These are phyloP conservation scores for Puma concolor DNA, from an alignment of 2,113 vertebrate species.

Conservation along the genomic window DNA sequence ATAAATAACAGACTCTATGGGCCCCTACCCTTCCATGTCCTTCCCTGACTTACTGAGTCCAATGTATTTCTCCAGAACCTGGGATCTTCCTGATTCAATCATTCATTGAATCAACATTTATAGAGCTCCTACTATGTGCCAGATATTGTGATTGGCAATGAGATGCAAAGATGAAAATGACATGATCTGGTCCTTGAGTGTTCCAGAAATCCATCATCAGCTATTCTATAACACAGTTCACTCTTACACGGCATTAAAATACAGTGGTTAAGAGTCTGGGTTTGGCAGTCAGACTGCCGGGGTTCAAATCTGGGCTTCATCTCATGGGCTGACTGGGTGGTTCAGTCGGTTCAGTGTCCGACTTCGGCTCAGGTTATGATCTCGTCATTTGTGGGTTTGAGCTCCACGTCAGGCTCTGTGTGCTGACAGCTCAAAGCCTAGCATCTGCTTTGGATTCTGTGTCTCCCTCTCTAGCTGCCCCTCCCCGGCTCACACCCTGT, in stretches of 20 bases:
- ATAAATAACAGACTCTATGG: not conserved
- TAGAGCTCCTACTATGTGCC: not conserved
- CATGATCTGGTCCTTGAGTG: not conserved
- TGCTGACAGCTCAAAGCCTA: too few relatives aligned
- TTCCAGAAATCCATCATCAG: not conserved
- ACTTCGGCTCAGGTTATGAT: too few relatives aligned
- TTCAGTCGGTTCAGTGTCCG: too few relatives aligned
- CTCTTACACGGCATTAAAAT: not conserved
- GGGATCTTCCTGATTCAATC: not conserved
- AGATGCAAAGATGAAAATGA: not conserved
- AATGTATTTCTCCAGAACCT: not conserved
- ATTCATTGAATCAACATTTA: not conserved
- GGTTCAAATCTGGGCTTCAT: not conserved
- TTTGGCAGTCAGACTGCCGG: not conserved
- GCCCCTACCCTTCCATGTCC: not conserved
- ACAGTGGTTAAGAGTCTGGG: not conserved
- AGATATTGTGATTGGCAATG: not conserved
- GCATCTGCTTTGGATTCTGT: too few relatives aligned
- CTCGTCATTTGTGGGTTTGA: too few relatives aligned
- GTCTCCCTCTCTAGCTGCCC: too few relatives aligned
- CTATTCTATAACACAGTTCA: not conserved
- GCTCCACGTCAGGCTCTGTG: too few relatives aligned
- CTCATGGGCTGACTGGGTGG: not conserved
- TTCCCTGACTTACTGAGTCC: not conserved
- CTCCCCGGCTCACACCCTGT: too few relatives aligned